Evolutionary conservation across 2,888 invertebrate genomes (phyloP).

Genomic region (Pelosia muscerda): DNA sequence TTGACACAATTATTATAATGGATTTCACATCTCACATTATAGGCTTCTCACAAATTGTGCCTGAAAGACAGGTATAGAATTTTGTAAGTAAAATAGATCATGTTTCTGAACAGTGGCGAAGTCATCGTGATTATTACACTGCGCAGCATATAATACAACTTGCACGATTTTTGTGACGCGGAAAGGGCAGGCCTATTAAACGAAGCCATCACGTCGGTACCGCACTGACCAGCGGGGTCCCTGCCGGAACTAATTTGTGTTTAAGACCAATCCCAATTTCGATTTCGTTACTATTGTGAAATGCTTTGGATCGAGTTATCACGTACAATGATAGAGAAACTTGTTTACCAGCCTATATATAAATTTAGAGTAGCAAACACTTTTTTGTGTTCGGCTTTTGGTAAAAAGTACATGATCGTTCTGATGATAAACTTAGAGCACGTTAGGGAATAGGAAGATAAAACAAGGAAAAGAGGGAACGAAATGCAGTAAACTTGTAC

Average conservation of each 20-base stretch:
- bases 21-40: too few species aligned
- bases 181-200: not conserved
- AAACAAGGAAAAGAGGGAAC: not conserved
- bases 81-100: not conserved
- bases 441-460: not conserved
- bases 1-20: not conserved
- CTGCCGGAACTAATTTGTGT: constrained; percentile 12
- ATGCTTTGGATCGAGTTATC: not conserved
- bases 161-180: constrained; percentile 2
- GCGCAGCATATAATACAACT: not conserved
- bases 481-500: not conserved
- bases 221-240: constrained; percentile 8
- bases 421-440: not conserved
- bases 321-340: constrained; percentile 1
- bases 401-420: not conserved
- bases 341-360: not conserved
- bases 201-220: not conserved
- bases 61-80: not conserved
- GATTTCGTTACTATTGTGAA: constrained; percentile 6
- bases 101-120: not conserved
- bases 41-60: not conserved
- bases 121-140: not conserved
- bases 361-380: not conserved
- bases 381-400: not conserved
- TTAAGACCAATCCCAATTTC: constrained; percentile 10